Evolutionary conservation across 2,113 vertebrate species (phyloP).

Genomic region (Piaya cayana): DNA sequence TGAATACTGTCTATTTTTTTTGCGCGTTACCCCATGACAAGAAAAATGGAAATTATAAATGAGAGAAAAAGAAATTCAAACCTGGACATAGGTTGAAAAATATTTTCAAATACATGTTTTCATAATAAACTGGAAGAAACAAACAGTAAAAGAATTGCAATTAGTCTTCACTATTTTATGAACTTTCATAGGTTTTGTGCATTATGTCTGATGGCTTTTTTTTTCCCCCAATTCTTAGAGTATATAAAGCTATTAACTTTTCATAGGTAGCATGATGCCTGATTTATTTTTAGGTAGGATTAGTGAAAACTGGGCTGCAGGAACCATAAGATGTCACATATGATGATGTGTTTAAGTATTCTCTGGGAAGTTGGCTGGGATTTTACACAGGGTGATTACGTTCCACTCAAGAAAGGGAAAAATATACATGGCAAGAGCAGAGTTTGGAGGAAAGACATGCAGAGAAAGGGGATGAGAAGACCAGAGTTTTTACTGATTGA

Average conservation of each 20-base stretch:
- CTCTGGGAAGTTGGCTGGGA: not conserved
- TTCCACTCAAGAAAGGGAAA: not conserved
- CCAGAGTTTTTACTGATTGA: not conserved
- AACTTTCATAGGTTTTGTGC: not conserved
- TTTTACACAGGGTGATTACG: not conserved
- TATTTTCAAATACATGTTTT: not conserved
- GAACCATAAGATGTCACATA: not conserved
- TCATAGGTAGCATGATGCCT: not conserved
- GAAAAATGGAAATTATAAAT: not conserved
- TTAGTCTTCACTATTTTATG: not conserved
- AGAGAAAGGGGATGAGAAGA: not conserved
- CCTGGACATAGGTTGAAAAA: not conserved
- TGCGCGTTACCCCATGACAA: not conserved
- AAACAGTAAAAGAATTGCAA: not conserved
- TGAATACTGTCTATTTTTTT: not conserved
- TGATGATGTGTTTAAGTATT: not conserved
- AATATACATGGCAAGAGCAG: not conserved
- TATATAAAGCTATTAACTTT: not conserved
- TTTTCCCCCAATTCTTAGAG: not conserved
- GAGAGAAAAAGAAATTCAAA: not conserved
- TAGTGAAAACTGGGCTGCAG: not conserved
- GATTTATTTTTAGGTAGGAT: not conserved
- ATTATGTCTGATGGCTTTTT: not conserved
- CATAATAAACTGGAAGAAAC: not conserved
- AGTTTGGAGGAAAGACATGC: not conserved